A percentile compares a stretch with the other conserved stretches of the same genome.
phyloP scores from a whole-genome alignment of 2,113 vertebrate genomes.

The Mixornis gularis region DNA sequence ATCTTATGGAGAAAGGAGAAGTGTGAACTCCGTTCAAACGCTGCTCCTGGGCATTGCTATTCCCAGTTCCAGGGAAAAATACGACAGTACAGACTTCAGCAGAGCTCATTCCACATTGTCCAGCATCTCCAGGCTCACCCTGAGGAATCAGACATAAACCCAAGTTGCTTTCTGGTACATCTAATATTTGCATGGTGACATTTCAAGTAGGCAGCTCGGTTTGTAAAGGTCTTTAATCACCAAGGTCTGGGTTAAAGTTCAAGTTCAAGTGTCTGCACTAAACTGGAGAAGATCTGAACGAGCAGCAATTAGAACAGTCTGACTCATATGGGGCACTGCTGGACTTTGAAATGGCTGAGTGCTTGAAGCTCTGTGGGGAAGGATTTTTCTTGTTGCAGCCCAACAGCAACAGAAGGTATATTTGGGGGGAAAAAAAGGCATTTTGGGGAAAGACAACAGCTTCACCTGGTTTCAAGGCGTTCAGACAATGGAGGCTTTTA shows the following conservation, averaged over 20 bases:
- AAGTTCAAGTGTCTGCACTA: not conserved
- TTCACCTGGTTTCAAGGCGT: not conserved
- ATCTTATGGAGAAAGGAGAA: not conserved
- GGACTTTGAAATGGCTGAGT: not conserved
- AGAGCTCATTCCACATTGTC: not conserved
- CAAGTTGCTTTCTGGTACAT: not conserved
- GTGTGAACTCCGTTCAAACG: not conserved
- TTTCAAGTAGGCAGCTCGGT: not conserved
- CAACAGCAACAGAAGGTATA: not conserved
- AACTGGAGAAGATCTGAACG: not conserved
- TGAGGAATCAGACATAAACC: not conserved
- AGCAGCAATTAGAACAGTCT: not conserved
- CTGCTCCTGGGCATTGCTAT: not conserved
- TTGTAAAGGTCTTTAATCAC: not conserved
- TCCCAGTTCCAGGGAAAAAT: not conserved
- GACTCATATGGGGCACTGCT: not conserved
- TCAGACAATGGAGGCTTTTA: not conserved
- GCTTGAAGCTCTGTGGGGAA: not conserved
- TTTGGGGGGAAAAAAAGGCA: fast-evolving
- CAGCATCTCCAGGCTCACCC: not conserved
- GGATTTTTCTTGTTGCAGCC: not conserved
- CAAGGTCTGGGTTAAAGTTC: not conserved
- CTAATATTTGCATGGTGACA: not conserved
- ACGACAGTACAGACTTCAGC: not conserved
- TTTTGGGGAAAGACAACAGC: not conserved